phyloP scores from a whole-genome alignment of 2,888 invertebrate species.

The Stramonita haemastoma region DNA sequence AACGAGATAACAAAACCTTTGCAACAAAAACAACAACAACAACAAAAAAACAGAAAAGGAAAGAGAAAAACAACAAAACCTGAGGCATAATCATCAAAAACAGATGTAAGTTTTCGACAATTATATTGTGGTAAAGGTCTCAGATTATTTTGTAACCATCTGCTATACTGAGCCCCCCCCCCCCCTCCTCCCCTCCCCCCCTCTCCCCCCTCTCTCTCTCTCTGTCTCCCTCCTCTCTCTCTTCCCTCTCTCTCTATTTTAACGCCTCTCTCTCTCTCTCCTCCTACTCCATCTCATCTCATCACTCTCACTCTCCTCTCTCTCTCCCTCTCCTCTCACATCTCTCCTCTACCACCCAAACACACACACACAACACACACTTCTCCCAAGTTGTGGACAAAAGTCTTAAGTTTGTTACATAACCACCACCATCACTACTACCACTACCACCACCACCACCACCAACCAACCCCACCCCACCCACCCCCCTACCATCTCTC shows the following conservation, averaged over 20 bases:
- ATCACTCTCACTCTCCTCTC: neutral
- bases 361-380: neutral
- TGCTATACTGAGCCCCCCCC: neutral
- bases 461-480: neutral
- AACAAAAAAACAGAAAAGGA: too few species aligned
- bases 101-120: too few species aligned
- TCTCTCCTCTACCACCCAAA: neutral
- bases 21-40: too few species aligned
- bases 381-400: neutral
- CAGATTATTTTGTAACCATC: too few species aligned
- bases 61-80: too few species aligned
- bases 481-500: neutral
- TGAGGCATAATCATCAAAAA: too few species aligned
- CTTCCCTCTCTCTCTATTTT: neutral
- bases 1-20: too few species aligned
- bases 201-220: conserved; percentile 5
- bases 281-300: neutral
- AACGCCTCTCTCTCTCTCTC: neutral
- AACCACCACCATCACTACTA: neutral
- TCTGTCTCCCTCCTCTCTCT: neutral
- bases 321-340: neutral
- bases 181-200: neutral
- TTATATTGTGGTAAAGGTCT: too few species aligned
- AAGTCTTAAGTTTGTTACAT: neutral
- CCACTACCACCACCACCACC: neutral